Percentiles rank a stretch among this genome's conserved stretches.
phyloP scores from a whole-genome alignment of 1,140 invertebrate species.

The Battus philenor region DNA sequence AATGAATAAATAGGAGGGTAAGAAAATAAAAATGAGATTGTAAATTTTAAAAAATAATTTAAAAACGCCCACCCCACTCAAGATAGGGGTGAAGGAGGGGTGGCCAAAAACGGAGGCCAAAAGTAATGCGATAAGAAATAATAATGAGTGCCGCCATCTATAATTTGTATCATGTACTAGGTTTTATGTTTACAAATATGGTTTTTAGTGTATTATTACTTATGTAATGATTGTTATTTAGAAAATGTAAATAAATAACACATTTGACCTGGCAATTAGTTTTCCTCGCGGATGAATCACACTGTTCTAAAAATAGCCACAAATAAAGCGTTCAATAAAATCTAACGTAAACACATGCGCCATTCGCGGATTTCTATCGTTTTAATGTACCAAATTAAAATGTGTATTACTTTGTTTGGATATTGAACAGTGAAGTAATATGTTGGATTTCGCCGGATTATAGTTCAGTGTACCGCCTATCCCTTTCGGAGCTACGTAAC shows the following conservation, averaged over 20 bases:
- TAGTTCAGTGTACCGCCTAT: constrained; percentile 19
- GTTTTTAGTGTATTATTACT: too few relatives aligned
- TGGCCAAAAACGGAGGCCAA: too few relatives aligned
- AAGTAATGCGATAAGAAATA: too few relatives aligned
- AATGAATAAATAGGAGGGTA: too few relatives aligned
- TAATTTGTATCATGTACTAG: too few relatives aligned
- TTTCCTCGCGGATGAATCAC: constrained; percentile 13
- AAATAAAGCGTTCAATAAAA: constrained; percentile 62
- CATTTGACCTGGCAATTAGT: neutral
- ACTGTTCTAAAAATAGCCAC: constrained; percentile 58
- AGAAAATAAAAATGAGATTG: too few relatives aligned
- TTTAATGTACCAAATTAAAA: constrained; percentile 29
- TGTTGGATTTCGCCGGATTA: constrained; percentile 36
- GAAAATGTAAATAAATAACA: neutral
- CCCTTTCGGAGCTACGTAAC: constrained; percentile 15
- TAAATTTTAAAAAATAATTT: too few relatives aligned
- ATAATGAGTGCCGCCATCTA: too few relatives aligned
- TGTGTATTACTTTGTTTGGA: constrained; percentile 10
- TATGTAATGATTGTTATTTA: too few relatives aligned
- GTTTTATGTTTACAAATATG: too few relatives aligned
- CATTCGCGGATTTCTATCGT: constrained; percentile 34
- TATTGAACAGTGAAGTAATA: constrained; percentile 7
- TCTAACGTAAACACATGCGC: constrained; percentile 61
- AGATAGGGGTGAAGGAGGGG: too few relatives aligned
- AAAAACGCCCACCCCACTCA: too few relatives aligned